phyloP scores from a whole-genome alignment of 2,113 vertebrate genomes.

The Cromileptes altivelis region DNA sequence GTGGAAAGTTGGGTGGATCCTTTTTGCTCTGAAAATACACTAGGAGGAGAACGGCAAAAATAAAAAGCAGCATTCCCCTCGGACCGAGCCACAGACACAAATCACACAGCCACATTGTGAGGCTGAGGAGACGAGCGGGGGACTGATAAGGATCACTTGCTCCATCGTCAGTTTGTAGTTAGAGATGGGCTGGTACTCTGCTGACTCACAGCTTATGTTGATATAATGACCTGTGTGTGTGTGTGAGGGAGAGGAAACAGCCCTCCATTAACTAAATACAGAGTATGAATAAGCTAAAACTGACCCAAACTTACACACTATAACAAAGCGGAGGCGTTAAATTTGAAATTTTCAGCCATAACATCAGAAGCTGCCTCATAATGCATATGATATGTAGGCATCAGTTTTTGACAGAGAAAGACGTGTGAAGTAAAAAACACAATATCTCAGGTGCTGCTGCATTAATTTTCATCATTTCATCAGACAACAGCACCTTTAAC shows the following conservation, averaged over 20 bases:
- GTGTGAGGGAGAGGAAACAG: slow-evolving; percentile 14
- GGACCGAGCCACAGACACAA: slow-evolving; percentile 66
- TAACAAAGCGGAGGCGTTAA: background rate
- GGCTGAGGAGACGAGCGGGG: slow-evolving; percentile 2
- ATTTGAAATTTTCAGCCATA: background rate
- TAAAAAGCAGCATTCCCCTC: slow-evolving; percentile 75
- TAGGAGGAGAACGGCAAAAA: slow-evolving; percentile 73
- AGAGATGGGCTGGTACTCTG: slow-evolving; percentile 47
- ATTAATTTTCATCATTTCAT: too few species aligned
- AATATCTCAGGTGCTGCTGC: too few species aligned
- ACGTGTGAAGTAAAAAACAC: too few species aligned
- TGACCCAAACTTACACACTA: background rate
- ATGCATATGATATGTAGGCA: too few species aligned
- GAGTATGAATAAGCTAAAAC: background rate
- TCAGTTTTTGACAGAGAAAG: too few species aligned
- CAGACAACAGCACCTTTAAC: too few species aligned
- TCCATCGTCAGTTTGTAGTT: slow-evolving; percentile 25
- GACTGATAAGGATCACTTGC: background rate
- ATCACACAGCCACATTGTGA: slow-evolving; percentile 68
- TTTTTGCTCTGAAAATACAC: slow-evolving; percentile 72
- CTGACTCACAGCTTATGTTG: slow-evolving; percentile 53
- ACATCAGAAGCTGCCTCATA: background rate
- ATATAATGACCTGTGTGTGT: slow-evolving; percentile 39
- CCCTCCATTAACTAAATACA: background rate
- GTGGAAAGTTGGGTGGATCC: slow-evolving; percentile 84